Evolutionary conservation across 2,888 invertebrate genomes (phyloP).

Genomic region (Drosophila stalkeri): DNA sequence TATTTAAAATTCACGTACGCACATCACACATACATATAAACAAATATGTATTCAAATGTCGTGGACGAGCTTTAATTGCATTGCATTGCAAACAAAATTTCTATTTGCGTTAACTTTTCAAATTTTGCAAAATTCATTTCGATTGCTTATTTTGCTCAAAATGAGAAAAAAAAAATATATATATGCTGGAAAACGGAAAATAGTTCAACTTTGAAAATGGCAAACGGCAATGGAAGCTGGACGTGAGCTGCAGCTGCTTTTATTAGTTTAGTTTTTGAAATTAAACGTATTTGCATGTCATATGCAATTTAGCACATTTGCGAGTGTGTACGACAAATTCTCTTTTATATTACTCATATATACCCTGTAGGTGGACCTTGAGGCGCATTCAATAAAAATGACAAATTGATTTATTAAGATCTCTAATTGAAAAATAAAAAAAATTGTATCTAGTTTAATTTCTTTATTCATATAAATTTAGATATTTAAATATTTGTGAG

Average conservation of each 20-base stretch:
- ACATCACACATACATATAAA: neutral
- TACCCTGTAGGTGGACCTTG: constrained; percentile 3
- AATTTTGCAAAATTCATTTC: constrained; percentile 57
- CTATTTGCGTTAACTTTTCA: constrained; percentile 46
- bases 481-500: neutral
- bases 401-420: neutral
- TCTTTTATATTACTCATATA: constrained; percentile 15
- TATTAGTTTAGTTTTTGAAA: constrained; percentile 80
- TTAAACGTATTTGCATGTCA: constrained; percentile 80
- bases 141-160: constrained; percentile 49
- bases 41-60: neutral
- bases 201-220: constrained; percentile 36
- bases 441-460: neutral
- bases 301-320: constrained; percentile 59
- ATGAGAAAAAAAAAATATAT: constrained; percentile 5
- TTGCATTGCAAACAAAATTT: constrained; percentile 22
- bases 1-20: neutral
- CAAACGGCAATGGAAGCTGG: constrained; percentile 31
- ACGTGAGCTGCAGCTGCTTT: constrained; percentile 47
- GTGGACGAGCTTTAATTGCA: constrained; percentile 38
- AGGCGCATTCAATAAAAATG: neutral
- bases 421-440: neutral
- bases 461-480: neutral
- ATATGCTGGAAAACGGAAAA: neutral
- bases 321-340: constrained; percentile 29